Evolutionary conservation across 2,113 vertebrate species (phyloP), one percentile per base, ranked within the genome.

Genomic region (Fukomys damarensis): DNA sequence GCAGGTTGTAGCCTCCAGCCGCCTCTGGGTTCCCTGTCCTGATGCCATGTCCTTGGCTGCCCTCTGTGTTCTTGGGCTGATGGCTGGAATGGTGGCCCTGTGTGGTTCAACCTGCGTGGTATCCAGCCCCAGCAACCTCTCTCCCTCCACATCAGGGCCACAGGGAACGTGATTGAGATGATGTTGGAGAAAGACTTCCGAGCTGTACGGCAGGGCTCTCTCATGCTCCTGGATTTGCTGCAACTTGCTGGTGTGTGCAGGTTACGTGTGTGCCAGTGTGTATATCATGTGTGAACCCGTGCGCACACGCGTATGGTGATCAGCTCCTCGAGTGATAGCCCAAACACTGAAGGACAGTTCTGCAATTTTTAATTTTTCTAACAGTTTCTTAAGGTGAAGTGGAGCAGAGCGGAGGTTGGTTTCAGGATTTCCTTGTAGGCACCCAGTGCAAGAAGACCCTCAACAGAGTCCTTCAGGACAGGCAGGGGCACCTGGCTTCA

Each of bases 261-360:
- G 12, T 52, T 43, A 16, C 20, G 9, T 2, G 1, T 54, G 17
- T 54, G 35, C 13, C 7, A 52, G 26, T 30, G 8, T 46, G 17
- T 16, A 19, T 74, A 24, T 38, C 30, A 35, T 14, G 5, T 35
- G n/a, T 54, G 30, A n/a, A 30, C 7, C 10, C 32, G 11, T 49
- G 20, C 6, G 17, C 11, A 2, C 20, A 58, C 0, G 41, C 2
- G 1, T 9, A 26, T 49, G 32, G 22, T 30, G 10, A 30, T 10
- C 49, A 22, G 59, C 32, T 58, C 38, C 76, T 59, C 35, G 24
- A 22, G 43, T 66, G 22, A 68, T 66, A 30, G 28, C 20, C 38
- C 3, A 5, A 19, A 54, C 11, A 35, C 43, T 77, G 61, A 88
- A 68, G 86, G 32, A 19, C 46, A 38, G n/a, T 52, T n/a, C 9